phyloP scores from a whole-genome alignment of 2,888 invertebrate species.

The Troides oblongomaculatus region DNA sequence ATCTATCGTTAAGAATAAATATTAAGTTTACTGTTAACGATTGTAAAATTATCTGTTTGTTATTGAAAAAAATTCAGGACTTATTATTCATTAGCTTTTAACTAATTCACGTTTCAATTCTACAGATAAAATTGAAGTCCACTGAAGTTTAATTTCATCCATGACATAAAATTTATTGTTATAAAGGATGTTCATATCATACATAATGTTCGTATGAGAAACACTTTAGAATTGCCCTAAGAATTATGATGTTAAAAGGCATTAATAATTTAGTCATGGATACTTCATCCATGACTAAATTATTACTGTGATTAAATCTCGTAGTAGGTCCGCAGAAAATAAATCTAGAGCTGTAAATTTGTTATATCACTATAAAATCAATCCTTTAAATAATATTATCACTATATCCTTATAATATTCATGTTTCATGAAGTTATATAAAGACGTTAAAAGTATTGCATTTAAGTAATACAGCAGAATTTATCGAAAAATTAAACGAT shows the following conservation, averaged over 20 bases:
- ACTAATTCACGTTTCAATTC: not conserved
- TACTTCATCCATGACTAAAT: not conserved
- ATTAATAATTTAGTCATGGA: conserved; percentile 26
- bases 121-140: conserved; percentile 16
- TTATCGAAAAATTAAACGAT: too few relatives aligned
- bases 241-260: conserved; percentile 28
- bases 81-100: not conserved
- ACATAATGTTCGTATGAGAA: conserved; percentile 13
- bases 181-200: conserved; percentile 31
- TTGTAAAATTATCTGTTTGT: not conserved
- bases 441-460: too few relatives aligned
- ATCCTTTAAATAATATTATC: not conserved
- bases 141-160: conserved; percentile 30
- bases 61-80: not conserved
- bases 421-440: too few relatives aligned
- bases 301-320: conserved; percentile 20
- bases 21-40: not conserved
- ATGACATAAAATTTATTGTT: conserved; percentile 36
- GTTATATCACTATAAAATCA: conserved; percentile 7
- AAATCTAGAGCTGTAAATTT: conserved; percentile 24
- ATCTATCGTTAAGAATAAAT: not conserved
- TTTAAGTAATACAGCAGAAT: too few relatives aligned
- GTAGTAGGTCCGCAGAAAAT: conserved; percentile 20
- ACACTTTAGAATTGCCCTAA: conserved; percentile 26
- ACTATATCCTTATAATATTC: not conserved